Base-by-base conservation (phyloP, 2,113 vertebrate species). In the Rynchops niger region DNA sequence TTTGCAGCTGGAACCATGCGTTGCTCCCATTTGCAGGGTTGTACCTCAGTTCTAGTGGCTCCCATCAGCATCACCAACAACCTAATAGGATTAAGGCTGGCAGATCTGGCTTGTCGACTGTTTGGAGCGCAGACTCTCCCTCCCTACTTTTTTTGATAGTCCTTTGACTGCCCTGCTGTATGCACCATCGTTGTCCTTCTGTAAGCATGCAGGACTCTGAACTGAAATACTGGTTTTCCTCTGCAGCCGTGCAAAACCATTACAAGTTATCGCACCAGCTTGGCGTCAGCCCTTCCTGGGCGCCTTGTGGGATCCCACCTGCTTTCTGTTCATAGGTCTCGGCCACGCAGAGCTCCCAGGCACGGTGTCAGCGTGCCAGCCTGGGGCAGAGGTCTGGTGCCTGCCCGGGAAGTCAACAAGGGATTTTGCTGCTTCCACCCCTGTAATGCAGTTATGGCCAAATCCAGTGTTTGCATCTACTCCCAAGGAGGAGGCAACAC, bases 331-430 rank as follows among this genome's bases (percentile, higher is more conserved):
- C 13, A 0, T 12, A 26, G 42, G 29, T 85, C 29, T 83, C 0
- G 0, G 52, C 38, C 2, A 0, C 59, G 15, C 16, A 45, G 15
- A 45, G 25, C 23, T 92, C 45, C 29, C 3, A 7, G 53, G n/a
- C 50, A 12, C 0, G 0, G 13, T 5, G 1, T 65, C 61, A 59
- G 30, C 3, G 0, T 81, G 40, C 34, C 1, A 1, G 25, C 45
- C 40, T 90, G 47, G 32, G 72, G 47, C 79, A 81, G 67, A 86
- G 23, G 36, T 53, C 59, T 66, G 52, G 15, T 0, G 0, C 32
- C 80, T 92, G 50, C 30, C 34, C 2, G 8, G 63, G 14, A 79
- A 82, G 56, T 45, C 65, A 79, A 2, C 52, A 47, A 56, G 23
- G 30, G 32, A 69, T 21, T 82, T 96, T 93, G 52, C 76, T 71